These are phyloP conservation scores for Leptobrachium leishanense DNA, from an alignment of 2,113 vertebrate genomes.

Conservation along the genomic window DNA sequence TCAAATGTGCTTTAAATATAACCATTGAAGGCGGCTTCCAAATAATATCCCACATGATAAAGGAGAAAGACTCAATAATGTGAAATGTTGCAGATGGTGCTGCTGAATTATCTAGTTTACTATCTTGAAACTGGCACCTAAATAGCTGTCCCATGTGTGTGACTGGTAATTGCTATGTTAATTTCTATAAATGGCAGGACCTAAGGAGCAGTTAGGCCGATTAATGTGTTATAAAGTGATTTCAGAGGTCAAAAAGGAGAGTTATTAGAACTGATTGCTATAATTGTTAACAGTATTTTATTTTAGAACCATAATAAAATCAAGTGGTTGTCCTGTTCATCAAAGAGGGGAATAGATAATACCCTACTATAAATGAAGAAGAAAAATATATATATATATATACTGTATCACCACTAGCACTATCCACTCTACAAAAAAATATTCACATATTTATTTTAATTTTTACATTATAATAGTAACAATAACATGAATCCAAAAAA, in stretches of 20 bases:
- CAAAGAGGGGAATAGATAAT: background rate
- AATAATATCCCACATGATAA: conserved; percentile 3
- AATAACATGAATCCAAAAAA: too few relatives aligned
- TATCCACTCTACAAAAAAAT: too few relatives aligned
- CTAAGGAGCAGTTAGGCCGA: conserved; percentile 34
- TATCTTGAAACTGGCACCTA: conserved; percentile 41
- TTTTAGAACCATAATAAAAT: conserved; percentile 26
- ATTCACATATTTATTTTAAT: too few relatives aligned
- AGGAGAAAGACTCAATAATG: conserved; percentile 21
- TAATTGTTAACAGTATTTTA: conserved; percentile 41
- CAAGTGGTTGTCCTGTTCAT: conserved; percentile 20
- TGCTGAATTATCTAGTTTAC: conserved; percentile 34
- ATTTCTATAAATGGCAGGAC: conserved; percentile 33
- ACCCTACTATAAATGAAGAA: too few relatives aligned
- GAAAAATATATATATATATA: too few relatives aligned
- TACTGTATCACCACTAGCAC: too few relatives aligned
- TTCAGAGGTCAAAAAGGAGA: conserved; percentile 38
- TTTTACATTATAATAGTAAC: too few relatives aligned
- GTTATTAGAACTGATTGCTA: conserved; percentile 39
- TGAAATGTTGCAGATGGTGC: conserved; percentile 32
- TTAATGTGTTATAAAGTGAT: conserved; percentile 39
- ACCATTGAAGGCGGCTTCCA: background rate
- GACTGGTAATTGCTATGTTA: conserved; percentile 36
- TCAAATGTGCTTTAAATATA: conserved; percentile 1
- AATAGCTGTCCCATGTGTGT: conserved; percentile 37